Percentiles rank a stretch among this genome's conserved stretches.
Conservation (phyloP, 2,888 invertebrate species). For the Gymnoscelis rufifasciata region DNA sequence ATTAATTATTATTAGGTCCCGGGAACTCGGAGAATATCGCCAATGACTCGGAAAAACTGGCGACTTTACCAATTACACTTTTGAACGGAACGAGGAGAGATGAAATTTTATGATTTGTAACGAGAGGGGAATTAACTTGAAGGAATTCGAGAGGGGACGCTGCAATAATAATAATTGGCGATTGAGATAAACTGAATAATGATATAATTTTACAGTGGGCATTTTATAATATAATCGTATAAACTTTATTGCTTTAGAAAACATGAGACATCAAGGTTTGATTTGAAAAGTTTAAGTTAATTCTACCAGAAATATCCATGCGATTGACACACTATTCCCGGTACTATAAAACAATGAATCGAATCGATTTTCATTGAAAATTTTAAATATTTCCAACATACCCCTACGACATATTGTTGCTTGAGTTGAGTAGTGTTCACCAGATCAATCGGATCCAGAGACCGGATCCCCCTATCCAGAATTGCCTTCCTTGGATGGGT, state of each 20-base stretch:
- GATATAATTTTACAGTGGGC: not conserved
- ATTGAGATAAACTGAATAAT: slow-evolving; percentile 3
- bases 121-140: slow-evolving; percentile 18
- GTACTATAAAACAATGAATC: no score
- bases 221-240: no score
- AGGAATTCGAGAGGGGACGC: slow-evolving; percentile 12
- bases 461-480: not conserved
- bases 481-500: not conserved
- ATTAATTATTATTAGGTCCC: slow-evolving; percentile 76
- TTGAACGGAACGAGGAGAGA: slow-evolving; percentile 47
- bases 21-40: slow-evolving; percentile 59
- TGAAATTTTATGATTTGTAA: slow-evolving; percentile 42
- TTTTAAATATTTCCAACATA: slow-evolving; percentile 13
- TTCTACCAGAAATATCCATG: no score
- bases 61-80: slow-evolving; percentile 61
- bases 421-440: slow-evolving; percentile 17
- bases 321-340: no score
- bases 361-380: no score
- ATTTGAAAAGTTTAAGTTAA: no score
- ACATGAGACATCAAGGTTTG: no score
- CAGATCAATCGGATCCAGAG: not conserved
- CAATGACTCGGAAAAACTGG: slow-evolving; percentile 71
- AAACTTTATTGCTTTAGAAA: no score
- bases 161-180: slow-evolving; percentile 5
- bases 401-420: slow-evolving; percentile 30